Percentiles rank a stretch among this genome's conserved stretches.
Evolutionary conservation across 2,888 invertebrate genomes (phyloP).

Genomic region (Ormyrus thymus): DNA sequence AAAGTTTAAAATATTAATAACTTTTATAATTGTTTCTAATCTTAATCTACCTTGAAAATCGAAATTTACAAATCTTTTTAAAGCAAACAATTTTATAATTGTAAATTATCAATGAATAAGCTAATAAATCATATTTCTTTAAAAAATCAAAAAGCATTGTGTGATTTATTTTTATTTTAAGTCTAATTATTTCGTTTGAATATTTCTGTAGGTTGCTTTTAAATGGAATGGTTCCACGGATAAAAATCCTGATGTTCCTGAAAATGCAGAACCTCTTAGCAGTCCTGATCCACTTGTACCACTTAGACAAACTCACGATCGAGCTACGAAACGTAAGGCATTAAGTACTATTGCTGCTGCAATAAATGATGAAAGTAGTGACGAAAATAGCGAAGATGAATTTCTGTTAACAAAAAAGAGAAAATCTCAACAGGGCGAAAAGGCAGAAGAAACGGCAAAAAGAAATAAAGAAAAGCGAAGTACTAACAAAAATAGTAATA

Average conservation of each 20-base stretch:
- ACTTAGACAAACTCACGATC: constrained; percentile 51
- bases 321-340: constrained; percentile 62
- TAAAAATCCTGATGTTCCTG: constrained; percentile 55
- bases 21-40: background rate
- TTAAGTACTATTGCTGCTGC: constrained; percentile 34
- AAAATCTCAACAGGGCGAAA: constrained; percentile 50
- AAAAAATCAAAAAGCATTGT: constrained; percentile 59
- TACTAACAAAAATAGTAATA: constrained; percentile 8
- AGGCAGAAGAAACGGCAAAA: constrained; percentile 31
- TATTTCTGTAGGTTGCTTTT: constrained; percentile 65
- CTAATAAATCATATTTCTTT: constrained; percentile 67
- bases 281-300: constrained; percentile 39
- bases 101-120: constrained; percentile 57
- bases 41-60: background rate
- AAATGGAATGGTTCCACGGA: constrained; percentile 59
- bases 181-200: constrained; percentile 63
- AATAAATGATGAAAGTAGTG: constrained; percentile 44
- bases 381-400: constrained; percentile 58
- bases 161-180: constrained; percentile 62
- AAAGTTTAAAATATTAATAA: background rate
- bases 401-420: constrained; percentile 55
- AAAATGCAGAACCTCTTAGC: constrained; percentile 24
- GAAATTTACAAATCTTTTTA: background rate
- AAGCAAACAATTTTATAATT: constrained; percentile 11
- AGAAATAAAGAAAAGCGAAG: constrained; percentile 54